Conservation (phyloP, 2,797 vertebrate species). For the Pelodytes ibericus region DNA sequence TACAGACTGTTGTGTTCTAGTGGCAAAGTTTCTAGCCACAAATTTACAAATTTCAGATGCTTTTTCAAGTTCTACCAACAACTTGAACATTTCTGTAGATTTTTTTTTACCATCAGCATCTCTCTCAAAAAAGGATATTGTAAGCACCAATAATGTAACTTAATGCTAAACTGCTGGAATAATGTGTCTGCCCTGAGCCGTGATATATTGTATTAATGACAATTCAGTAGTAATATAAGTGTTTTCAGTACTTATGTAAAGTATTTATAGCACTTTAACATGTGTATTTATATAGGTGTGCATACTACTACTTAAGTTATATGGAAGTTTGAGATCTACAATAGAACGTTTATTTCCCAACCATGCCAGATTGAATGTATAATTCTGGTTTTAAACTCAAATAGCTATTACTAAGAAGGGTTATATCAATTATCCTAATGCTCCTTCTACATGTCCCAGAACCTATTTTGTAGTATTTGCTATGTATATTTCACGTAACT, state of each 20-base stretch:
- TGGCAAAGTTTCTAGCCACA: slow-evolving; percentile 13
- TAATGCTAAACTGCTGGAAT: slow-evolving; percentile 53
- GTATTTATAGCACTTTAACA: no score
- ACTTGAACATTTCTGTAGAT: slow-evolving; percentile 48
- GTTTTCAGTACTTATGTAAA: no score
- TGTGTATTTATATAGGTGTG: no score
- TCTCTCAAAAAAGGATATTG: slow-evolving; percentile 44
- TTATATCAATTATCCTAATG: no score
- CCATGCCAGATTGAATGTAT: slow-evolving; percentile 11
- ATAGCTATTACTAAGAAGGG: no score
- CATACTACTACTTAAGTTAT: no score
- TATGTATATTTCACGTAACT: no score
- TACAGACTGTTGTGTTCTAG: background rate
- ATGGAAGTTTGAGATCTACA: no score
- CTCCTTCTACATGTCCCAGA: no score
- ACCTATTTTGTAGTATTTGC: no score
- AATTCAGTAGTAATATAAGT: no score
- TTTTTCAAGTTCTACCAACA: slow-evolving; percentile 37
- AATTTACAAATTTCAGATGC: background rate
- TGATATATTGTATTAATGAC: slow-evolving; percentile 39
- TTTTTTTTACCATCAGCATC: slow-evolving; percentile 51
- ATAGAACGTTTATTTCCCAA: slow-evolving; percentile 22
- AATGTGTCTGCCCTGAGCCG: slow-evolving; percentile 34
- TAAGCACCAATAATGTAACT: slow-evolving; percentile 49
- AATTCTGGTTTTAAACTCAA: no score